Base-by-base conservation (phyloP, 2,113 vertebrate genomes). In the Campylomormyrus tamandua region DNA sequence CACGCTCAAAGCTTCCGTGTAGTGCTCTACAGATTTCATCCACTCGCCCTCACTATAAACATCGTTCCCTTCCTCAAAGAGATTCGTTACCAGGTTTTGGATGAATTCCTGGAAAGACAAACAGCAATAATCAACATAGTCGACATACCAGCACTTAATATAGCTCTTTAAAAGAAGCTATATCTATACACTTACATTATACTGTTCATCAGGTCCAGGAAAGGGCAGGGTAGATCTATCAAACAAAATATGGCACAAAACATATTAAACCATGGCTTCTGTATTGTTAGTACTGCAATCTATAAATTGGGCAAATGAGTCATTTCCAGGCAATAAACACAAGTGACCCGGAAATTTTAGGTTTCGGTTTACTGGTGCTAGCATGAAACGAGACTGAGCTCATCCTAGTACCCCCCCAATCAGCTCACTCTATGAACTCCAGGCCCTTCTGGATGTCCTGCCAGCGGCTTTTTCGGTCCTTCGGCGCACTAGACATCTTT, bases 31-130 rank as follows among this genome's bases (percentile, higher is more conserved):
- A 2, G 98, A 97, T 90, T 95, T 95, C 0, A 96, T 95, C 97
- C 97, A 98, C 8, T 98, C 95, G 1, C 95, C 94, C 94, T 98
- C 98, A 91, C 93, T 97, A 93, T 97, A 99, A 0, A 97, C 95
- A 17, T 98, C 97, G 80, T 99, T 99, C 89, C 97, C 98, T 95
- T 99, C 98, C 35, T 97, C 97, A 91, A 97, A 99, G 90, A 99
- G 96, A 94, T 99, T 98, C 94, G 94, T 97, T 93, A 99, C 97
- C 1, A 99, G 97, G 53, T 97, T 96, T 89, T 95, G 96, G 91
- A 99, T 96, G 93, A 98, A 99, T 66, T 98, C 95, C 98, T 99
- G 92, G 7, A 94, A 94, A 49, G 90, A 90, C 90, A 70, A 89
- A 77, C 17, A 53, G 0, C 45, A 84, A 84, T n/a, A 45, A 11